Evolutionary conservation across 2,113 vertebrate species (phyloP).

Genomic region (Labrus mixtus): DNA sequence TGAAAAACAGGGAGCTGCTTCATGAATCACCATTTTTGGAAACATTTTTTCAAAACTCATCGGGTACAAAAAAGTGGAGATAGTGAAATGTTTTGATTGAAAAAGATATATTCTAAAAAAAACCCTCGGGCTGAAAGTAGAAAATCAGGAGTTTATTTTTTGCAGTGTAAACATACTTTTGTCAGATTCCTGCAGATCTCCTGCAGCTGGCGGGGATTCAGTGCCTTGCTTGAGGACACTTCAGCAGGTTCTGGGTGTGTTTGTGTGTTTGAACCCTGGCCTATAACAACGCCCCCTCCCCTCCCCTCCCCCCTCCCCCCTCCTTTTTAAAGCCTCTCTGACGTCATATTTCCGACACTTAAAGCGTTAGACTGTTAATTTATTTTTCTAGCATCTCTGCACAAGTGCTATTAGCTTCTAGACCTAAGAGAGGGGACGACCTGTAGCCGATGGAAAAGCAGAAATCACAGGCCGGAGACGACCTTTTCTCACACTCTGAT

Average conservation of each 20-base stretch:
- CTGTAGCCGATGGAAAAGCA: conserved; percentile 74
- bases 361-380: conserved; percentile 74
- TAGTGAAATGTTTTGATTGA: too few species aligned
- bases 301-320: neutral
- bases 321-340: conserved; percentile 5
- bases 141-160: neutral
- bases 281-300: neutral
- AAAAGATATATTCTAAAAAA: too few species aligned
- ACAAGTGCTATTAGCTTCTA: conserved; percentile 84
- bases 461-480: conserved; percentile 76
- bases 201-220: conserved; percentile 35
- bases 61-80: too few species aligned
- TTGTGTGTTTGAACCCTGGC: conserved; percentile 19
- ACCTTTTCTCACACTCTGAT: conserved; percentile 76
- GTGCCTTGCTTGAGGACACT: conserved; percentile 64
- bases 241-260: conserved; percentile 42
- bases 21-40: too few species aligned
- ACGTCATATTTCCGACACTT: conserved; percentile 23
- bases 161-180: neutral
- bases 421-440: conserved; percentile 84
- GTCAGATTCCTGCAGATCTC: conserved; percentile 33
- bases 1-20: too few species aligned
- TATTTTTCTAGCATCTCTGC: conserved; percentile 81
- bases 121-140: too few species aligned
- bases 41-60: too few species aligned